Base-by-base conservation (phyloP, 2,888 invertebrate genomes). In the Eudemis profundana region DNA sequence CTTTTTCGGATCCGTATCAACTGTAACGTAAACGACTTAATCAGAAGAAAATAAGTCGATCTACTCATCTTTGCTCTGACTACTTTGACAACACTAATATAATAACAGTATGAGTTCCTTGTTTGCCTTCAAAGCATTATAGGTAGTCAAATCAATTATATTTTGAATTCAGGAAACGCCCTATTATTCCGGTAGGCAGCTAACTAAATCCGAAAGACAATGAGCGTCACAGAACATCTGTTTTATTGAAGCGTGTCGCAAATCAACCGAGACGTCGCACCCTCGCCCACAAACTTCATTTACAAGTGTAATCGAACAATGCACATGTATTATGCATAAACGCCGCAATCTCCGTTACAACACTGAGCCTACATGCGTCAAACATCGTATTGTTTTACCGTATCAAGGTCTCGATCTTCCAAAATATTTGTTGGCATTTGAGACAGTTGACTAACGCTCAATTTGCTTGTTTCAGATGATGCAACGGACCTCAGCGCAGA, bases 401-500 rank as follows among this genome's bases (percentile, higher is more conserved):
- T 60, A 65, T 65, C 65, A 69, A 69, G 68, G 68, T 61, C 60
- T 49, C 46, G 54, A 53, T 62, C 60, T 60, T 47, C 40, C 49
- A 27, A 46, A 60, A 53, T 46, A 17, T 46, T 29, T 36, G 29
- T 38, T 46, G 62, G 21, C 53, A 53, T 51, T 62, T 51, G 15
- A 57, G 23, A 42, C 21, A 56, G n/a, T 44, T 44, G 29, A 56
- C 46, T 27, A 19, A 27, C 44, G n/a, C 44, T 53, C 46, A 49
- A 67, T 73, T 71, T 67, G 27, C 40, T 85, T 79, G 81, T 90
- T 90, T 15, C 89, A 91, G 91, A 87, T 85, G 84, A 86, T 72
- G 78, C 79, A 70, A 77, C 74, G 67, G 91, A 92, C 70, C 85
- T 90, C 40, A 83, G 78, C 67, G 91, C 91, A 54, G 91, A 92